These are phyloP conservation scores for Esox niger DNA, from an alignment of 2,113 vertebrate species.

Conservation along the genomic window DNA sequence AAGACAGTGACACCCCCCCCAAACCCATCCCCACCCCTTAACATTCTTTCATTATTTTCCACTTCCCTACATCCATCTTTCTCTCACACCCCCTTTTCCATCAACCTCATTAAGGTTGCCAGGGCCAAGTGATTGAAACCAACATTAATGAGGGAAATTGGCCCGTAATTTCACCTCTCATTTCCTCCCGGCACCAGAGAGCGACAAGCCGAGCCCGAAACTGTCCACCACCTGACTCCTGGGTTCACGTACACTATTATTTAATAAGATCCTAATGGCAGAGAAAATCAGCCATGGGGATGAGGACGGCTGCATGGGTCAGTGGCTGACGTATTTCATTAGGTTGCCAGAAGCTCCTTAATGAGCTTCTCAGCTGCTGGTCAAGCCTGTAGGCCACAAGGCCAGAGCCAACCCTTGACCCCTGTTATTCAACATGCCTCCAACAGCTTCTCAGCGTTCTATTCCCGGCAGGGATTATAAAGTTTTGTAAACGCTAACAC, in stretches of 20 bases:
- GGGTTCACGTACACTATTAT: slow-evolving; percentile 39
- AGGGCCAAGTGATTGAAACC: slow-evolving; percentile 55
- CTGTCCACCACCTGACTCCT: slow-evolving; percentile 29
- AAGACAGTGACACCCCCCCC: slow-evolving; percentile 21
- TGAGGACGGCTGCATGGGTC: slow-evolving; percentile 45
- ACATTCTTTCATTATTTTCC: not conserved
- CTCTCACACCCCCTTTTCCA: not conserved
- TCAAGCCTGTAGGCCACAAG: slow-evolving; percentile 40
- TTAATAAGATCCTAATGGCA: slow-evolving; percentile 50
- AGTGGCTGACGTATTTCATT: slow-evolving; percentile 60
- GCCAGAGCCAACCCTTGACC: slow-evolving; percentile 60
- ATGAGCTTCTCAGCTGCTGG: slow-evolving; percentile 51
- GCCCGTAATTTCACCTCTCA: slow-evolving; percentile 59
- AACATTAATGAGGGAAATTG: slow-evolving; percentile 60
- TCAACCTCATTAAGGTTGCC: slow-evolving; percentile 64
- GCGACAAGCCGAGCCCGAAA: slow-evolving; percentile 50
- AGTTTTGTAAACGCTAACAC: not conserved
- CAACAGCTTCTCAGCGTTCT: slow-evolving; percentile 56
- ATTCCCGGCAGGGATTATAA: not conserved
- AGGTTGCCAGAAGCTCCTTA: slow-evolving; percentile 45
- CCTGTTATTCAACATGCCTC: slow-evolving; percentile 47
- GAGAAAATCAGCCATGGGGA: slow-evolving; percentile 45
- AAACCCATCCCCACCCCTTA: not conserved
- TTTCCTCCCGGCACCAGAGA: slow-evolving; percentile 54
- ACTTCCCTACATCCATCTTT: slow-evolving; percentile 6